These are phyloP conservation scores for Narcine bancroftii DNA, from an alignment of 2,113 vertebrate species.

Conservation along the genomic window DNA sequence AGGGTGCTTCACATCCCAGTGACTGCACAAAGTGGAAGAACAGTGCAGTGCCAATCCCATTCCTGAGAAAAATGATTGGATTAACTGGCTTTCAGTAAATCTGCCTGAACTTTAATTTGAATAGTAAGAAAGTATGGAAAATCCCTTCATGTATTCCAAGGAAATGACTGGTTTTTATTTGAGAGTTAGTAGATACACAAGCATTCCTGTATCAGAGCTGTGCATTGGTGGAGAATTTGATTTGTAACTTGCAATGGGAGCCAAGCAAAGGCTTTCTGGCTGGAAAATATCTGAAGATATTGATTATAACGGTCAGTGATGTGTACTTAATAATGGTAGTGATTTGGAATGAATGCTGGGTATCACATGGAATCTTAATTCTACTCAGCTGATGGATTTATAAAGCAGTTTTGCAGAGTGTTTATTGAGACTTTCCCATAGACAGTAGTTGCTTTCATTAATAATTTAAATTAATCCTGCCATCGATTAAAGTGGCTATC, in stretches of 20 bases:
- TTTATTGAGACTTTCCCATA: not conserved
- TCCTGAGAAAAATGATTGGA: not conserved
- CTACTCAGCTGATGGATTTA: not conserved
- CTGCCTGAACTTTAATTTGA: not conserved
- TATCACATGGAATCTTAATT: not conserved
- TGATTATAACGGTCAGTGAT: not conserved
- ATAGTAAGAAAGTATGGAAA: not conserved
- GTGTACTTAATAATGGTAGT: not conserved
- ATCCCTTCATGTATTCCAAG: not conserved
- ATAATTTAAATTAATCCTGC: not conserved
- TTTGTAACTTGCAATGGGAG: not conserved
- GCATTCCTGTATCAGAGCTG: not conserved
- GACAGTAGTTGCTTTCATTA: not conserved
- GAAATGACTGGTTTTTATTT: not conserved
- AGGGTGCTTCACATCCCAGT: not conserved
- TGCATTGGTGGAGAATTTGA: not conserved
- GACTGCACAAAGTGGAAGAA: not conserved
- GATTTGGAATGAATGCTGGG: not conserved
- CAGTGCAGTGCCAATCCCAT: not conserved
- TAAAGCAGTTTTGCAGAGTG: not conserved
- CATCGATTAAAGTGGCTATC: too few species aligned
- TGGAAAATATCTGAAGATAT: not conserved
- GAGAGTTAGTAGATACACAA: not conserved
- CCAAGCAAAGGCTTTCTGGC: not conserved
- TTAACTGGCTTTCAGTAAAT: not conserved